A percentile compares a stretch with the other conserved stretches of the same genome.
Conservation (phyloP, 2,797 vertebrate genomes). For the Argya squamiceps region DNA sequence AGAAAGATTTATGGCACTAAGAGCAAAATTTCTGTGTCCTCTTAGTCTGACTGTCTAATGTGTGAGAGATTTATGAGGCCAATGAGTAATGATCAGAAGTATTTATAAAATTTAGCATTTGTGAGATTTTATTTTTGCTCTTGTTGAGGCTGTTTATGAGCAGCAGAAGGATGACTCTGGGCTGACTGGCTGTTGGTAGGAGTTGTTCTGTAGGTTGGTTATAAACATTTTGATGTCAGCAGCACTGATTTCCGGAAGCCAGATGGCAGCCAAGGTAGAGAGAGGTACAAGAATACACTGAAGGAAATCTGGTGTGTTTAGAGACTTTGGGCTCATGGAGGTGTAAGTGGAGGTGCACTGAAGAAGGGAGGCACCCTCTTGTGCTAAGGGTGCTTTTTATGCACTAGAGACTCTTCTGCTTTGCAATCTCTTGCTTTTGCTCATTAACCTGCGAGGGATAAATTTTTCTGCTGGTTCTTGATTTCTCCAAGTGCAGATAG, state of each 20-base stretch:
- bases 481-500: neutral
- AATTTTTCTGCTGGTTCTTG: neutral
- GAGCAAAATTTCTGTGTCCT: conserved; percentile 51
- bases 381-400: neutral
- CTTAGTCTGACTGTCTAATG: conserved; percentile 44
- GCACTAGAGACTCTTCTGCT: neutral
- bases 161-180: neutral
- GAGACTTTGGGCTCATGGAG: neutral
- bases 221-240: neutral
- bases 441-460: neutral
- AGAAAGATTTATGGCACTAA: conserved; percentile 45
- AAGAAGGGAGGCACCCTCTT: neutral
- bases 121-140: conserved; percentile 29
- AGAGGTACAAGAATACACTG: neutral
- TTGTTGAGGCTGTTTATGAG: neutral
- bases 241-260: neutral
- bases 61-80: conserved; percentile 31
- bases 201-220: neutral
- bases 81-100: conserved; percentile 17
- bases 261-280: neutral
- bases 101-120: conserved; percentile 34
- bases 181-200: neutral
- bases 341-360: neutral
- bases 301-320: neutral
- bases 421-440: neutral